These are phyloP conservation scores for Zophobas atratus DNA, from an alignment of 1,140 invertebrate genomes.

Conservation along the genomic window DNA sequence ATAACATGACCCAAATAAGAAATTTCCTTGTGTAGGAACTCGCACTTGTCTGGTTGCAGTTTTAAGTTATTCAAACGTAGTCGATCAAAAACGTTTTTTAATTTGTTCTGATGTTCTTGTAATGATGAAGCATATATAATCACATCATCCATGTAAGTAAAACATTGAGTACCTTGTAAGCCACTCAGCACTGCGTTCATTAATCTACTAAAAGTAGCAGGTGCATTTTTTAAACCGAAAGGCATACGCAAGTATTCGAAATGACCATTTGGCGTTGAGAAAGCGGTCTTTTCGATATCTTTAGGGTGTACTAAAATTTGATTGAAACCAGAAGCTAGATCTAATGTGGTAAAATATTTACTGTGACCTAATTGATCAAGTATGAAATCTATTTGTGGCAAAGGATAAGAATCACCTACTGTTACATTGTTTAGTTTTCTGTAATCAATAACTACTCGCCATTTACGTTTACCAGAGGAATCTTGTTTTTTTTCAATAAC, in stretches of 20 bases:
- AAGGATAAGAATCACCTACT: constrained; percentile 66
- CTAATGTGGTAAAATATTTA: constrained; percentile 69
- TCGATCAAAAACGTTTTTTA: constrained; percentile 62
- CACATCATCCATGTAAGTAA: constrained; percentile 67
- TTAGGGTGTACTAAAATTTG: constrained; percentile 67
- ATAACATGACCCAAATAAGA: constrained; percentile 65
- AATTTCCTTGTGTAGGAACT: constrained; percentile 64
- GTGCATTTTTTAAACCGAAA: constrained; percentile 65
- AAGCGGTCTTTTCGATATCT: constrained; percentile 69
- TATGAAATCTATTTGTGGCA: constrained; percentile 71
- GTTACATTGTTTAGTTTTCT: constrained; percentile 66
- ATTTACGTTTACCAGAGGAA: constrained; percentile 66
- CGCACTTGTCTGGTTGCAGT: constrained; percentile 67
- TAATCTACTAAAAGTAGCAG: constrained; percentile 64
- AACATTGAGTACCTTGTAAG: constrained; percentile 61
- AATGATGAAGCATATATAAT: constrained; percentile 65
- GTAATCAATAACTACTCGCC: constrained; percentile 66
- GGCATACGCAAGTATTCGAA: constrained; percentile 64
- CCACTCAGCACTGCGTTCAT: constrained; percentile 65
- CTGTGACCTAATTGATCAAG: constrained; percentile 68
- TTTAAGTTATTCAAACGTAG: constrained; percentile 63
- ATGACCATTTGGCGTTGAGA: constrained; percentile 63
- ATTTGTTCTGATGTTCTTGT: constrained; percentile 58
- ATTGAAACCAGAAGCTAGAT: constrained; percentile 70
- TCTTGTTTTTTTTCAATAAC: constrained; percentile 67